phyloP scores from a whole-genome alignment of 1,140 invertebrate species.

The Popillia japonica region DNA sequence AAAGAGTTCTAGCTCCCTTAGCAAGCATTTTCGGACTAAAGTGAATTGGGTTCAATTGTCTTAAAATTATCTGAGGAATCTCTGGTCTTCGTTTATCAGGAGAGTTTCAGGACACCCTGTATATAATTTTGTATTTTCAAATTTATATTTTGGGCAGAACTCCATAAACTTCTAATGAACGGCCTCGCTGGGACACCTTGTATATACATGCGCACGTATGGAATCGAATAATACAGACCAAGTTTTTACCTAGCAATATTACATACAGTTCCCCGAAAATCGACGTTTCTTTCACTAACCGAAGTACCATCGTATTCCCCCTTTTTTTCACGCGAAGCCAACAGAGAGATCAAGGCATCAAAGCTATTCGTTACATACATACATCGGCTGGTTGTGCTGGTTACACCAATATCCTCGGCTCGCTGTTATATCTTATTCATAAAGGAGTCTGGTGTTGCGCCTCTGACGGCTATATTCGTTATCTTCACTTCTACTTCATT shows the following conservation, averaged over 20 bases:
- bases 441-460: constrained; percentile 11
- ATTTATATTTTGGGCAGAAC: too few species aligned
- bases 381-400: background rate
- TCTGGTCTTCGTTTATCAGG: too few species aligned
- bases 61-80: too few species aligned
- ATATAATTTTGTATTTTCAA: too few species aligned
- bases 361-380: background rate
- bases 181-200: too few species aligned
- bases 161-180: too few species aligned
- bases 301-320: background rate
- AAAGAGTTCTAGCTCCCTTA: too few species aligned
- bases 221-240: too few species aligned
- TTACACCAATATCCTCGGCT: background rate
- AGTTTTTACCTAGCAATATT: background rate
- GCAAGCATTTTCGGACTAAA: too few species aligned
- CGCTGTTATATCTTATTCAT: constrained; percentile 19
- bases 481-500: constrained; percentile 22
- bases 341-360: constrained; percentile 2
- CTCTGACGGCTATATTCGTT: constrained; percentile 25
- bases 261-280: background rate
- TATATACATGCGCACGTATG: too few species aligned
- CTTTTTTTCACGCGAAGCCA: background rate
- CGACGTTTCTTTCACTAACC: background rate
- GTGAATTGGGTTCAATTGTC: too few species aligned
- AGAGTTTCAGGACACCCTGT: too few species aligned